Base-by-base conservation (phyloP, 2,888 invertebrate genomes). In the Hemistola chrysoprasaria region DNA sequence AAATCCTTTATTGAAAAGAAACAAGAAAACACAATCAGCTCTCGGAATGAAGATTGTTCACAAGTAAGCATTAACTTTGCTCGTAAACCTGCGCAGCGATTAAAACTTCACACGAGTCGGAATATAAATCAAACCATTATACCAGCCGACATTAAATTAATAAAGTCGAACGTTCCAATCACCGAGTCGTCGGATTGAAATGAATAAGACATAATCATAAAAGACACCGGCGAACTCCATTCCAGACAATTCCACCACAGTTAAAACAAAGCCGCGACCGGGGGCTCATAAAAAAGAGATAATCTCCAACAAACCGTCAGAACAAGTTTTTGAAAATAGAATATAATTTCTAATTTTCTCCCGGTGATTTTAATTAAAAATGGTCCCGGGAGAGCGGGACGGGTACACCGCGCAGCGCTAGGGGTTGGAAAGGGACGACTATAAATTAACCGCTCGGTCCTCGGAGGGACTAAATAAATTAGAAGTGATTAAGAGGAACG, bases 331-430 rank as follows among this genome's bases (percentile, higher is more conserved):
- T 78, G 86, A 81, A 88, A 88, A 88, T 88, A 88, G 88, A 88
- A 88, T 88, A 88, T 88, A 88, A 87, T 88, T 88, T 87, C 88
- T 86, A 86, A 88, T 88, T 87, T 84, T 84, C 86, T 87, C 84
- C 63, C 82, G 81, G 83, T 79, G 84, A 85, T 87, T 87, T 88
- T 87, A 88, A 88, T 88, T 88, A 88, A 88, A 88, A 88, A 86
- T 81, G 86, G 84, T 82, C 86, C 85, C 86, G 65, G 51, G 79
- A 76, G 86, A 87, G 59, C 56, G 78, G 72, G 86, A 87, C 58
- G 74, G 70, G 59, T 59, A 62, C 61, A 75, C 57, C 61, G 60
- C 52, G 49, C 53, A 56, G 56, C 51, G 60, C 56, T 59, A 51
- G 65, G 78, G 74, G 80, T 63, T 63, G 64, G 78, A 86, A 68